Evolutionary conservation across 2,113 vertebrate genomes (phyloP), one percentile per base, ranked within the genome.

Genomic region (Psophia crepitans): DNA sequence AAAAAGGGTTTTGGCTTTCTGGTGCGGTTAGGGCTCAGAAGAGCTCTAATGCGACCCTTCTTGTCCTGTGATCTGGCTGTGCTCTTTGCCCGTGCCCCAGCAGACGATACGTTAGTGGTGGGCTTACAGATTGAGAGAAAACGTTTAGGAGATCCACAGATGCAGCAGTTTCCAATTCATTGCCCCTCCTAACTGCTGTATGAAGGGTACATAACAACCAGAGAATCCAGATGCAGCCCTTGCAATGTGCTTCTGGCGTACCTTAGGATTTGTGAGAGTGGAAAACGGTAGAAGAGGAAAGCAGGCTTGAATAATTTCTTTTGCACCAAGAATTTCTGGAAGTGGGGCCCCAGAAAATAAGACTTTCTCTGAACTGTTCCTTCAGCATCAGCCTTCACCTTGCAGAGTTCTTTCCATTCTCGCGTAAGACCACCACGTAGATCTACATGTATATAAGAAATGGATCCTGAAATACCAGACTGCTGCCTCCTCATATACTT

Each of bases 181-280:
- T 61, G 28, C 51, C 49, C 15, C 23, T 82, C 39, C 21, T 60
- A n/a, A 18, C 14, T 65, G 17, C 53, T 76, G 14, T 23, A 8
- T 14, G 10, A 69, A 48, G 15, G 16, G 12, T n/a, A 32, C 0
- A 0, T 74, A 69, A 41, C 30, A 54, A 49, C 9, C 28, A n/a
- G 33, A 77, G 26, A 73, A 56, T 77, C 18, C 33, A 61, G 82
- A 61, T 30, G 30, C 8, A 57, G 15, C 33, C 57, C 76, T 56
- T 56, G 43, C 46, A 41, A 19, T 17, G 13, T n/a, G 27, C 19
- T 68, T 76, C 7, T 0, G 14, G 9, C 2, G 0, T 37, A 30
- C 14, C n/a, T 75, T 49, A 51, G 30, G 4, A 28, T 33, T 35
- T 58, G 22, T 73, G 39, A 14, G 51, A 57, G 58, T 41, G 18